Evolutionary conservation across 2,797 vertebrate species (phyloP).

Genomic region (Remorina albescens): DNA sequence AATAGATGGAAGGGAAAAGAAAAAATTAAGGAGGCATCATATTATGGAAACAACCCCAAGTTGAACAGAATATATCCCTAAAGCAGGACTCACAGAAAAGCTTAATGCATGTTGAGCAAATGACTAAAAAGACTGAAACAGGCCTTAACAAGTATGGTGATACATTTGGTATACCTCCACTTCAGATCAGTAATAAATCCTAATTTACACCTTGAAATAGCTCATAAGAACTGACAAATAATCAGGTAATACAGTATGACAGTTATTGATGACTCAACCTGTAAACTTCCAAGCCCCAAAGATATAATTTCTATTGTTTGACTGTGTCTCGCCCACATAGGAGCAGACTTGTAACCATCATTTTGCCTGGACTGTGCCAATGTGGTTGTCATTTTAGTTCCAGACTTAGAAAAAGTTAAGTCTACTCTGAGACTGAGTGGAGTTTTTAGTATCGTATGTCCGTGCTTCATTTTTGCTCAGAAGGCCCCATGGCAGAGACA

Average conservation of each 20-base stretch:
- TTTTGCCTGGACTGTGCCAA: background rate
- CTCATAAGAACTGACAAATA: background rate
- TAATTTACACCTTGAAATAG: slow-evolving; percentile 9
- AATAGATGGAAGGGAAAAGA: no score
- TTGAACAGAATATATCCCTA: background rate
- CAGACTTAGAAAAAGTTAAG: background rate
- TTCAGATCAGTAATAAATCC: slow-evolving; percentile 26
- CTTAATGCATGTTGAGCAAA: background rate
- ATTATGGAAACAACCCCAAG: background rate
- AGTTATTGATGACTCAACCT: slow-evolving; percentile 28
- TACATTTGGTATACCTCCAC: background rate
- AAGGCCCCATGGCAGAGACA: slow-evolving; percentile 1
- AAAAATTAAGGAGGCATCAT: background rate
- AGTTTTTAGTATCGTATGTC: slow-evolving; percentile 7
- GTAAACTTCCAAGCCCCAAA: background rate
- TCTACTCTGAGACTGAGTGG: background rate
- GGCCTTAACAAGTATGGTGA: background rate
- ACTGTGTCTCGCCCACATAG: background rate
- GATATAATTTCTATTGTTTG: background rate
- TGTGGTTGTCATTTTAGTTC: background rate
- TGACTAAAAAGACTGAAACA: background rate
- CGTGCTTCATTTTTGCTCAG: slow-evolving; percentile 6
- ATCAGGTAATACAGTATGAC: background rate
- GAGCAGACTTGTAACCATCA: background rate
- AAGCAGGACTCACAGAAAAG: background rate